phyloP scores from a whole-genome alignment of 2,113 vertebrate genomes.

The Dolichotis patagonum region DNA sequence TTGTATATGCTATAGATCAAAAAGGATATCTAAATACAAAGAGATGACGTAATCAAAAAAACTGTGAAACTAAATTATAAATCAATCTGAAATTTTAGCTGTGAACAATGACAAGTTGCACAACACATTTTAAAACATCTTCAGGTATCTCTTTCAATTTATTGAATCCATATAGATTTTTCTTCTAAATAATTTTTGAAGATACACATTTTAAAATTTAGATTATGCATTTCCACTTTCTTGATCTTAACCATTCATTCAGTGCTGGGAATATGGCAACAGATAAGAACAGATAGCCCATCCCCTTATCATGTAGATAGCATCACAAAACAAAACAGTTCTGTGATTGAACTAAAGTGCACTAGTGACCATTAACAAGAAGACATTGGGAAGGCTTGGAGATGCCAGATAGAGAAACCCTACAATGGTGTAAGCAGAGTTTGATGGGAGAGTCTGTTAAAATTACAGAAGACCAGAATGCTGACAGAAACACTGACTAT shows the following conservation, averaged over 20 bases:
- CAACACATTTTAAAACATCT: neutral
- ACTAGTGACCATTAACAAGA: neutral
- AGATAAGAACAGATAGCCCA: neutral
- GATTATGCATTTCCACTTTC: neutral
- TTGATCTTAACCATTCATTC: neutral
- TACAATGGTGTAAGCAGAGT: neutral
- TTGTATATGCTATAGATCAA: neutral
- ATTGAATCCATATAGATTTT: neutral
- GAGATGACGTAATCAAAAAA: neutral
- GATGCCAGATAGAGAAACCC: neutral
- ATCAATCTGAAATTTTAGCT: conserved; percentile 14
- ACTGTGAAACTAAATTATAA: conserved; percentile 36
- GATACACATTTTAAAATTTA: neutral
- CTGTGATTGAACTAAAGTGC: neutral
- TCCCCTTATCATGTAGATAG: neutral
- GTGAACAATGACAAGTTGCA: neutral
- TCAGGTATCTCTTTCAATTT: conserved; percentile 8
- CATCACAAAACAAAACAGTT: neutral
- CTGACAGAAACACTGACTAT: neutral
- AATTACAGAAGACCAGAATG: neutral
- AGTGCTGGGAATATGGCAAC: neutral
- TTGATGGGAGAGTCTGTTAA: neutral
- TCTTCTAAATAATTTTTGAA: conserved; percentile 47
- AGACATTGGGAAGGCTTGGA: neutral
- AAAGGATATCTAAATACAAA: neutral